Evolutionary conservation across 2,113 vertebrate species (phyloP).

Genomic region (Nansenia antarctica): DNA sequence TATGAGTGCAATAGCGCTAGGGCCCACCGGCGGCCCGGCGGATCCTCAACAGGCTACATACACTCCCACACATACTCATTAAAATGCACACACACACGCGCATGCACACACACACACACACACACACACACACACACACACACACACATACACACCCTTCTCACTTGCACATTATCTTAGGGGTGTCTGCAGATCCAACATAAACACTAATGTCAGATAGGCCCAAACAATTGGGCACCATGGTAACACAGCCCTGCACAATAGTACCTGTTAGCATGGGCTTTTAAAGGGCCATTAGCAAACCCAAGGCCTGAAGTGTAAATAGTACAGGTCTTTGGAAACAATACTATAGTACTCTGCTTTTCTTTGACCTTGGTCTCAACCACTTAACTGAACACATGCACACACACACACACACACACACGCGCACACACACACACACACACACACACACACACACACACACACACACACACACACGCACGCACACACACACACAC

Average conservation of each 20-base stretch:
- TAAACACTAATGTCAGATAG: constrained; percentile 10
- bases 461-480: no score
- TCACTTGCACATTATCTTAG: constrained; percentile 7
- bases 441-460: no score
- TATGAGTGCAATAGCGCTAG: no score
- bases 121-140: not conserved
- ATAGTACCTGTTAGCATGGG: not conserved
- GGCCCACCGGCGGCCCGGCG: no score
- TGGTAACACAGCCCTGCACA: not conserved
- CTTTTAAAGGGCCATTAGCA: no score
- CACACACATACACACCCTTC: not conserved
- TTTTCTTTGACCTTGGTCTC: no score
- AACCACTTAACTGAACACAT: not conserved
- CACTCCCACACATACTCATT: not conserved
- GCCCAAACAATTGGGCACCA: constrained; percentile 2
- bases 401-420: not conserved
- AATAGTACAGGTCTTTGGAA: no score
- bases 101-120: not conserved
- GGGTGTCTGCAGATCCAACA: constrained; percentile 4
- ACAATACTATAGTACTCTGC: no score
- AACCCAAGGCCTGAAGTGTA: no score
- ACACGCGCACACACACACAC: not conserved
- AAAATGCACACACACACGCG: not conserved
- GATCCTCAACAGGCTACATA: no score
- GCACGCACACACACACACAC: no score